phyloP scores from a whole-genome alignment of 2,113 vertebrate species.

The Prunella himalayana region DNA sequence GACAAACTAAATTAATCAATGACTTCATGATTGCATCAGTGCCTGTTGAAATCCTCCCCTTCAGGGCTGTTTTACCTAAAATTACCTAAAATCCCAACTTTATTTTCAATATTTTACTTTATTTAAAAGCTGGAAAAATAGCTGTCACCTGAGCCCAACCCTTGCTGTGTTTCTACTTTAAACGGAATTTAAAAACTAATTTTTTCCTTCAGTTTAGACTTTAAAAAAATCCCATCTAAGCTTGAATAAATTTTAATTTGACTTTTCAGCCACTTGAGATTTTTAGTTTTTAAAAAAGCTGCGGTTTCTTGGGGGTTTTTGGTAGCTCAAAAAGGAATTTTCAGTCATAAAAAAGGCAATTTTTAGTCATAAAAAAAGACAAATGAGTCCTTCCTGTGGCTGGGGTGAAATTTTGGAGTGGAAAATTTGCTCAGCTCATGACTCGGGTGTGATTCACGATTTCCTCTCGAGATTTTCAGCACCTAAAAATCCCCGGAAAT shows the following conservation, averaged over 20 bases:
- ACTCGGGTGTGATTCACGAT: background rate
- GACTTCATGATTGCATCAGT: background rate
- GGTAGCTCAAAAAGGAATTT: background rate
- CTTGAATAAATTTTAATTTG: background rate
- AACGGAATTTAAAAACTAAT: background rate
- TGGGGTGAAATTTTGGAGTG: background rate
- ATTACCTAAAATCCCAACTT: background rate
- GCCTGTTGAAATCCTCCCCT: background rate
- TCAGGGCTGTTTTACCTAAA: background rate
- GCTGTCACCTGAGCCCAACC: no score
- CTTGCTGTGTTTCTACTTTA: background rate
- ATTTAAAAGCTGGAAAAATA: background rate
- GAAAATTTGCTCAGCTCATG: background rate
- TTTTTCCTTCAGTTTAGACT: background rate
- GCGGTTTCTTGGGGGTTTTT: background rate
- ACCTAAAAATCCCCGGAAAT: rapidly evolving
- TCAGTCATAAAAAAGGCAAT: background rate
- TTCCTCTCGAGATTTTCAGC: background rate
- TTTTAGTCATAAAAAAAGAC: background rate
- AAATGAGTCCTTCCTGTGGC: background rate
- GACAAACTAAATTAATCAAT: background rate
- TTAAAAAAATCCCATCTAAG: background rate
- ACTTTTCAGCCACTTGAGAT: rapidly evolving
- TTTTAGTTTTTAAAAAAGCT: background rate
- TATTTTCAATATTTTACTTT: background rate